Evolutionary conservation across 53 echinoderm and acorn worm genomes (phyloP), one percentile per base, ranked within the genome.

Genomic region (Antedon mediterranea): DNA sequence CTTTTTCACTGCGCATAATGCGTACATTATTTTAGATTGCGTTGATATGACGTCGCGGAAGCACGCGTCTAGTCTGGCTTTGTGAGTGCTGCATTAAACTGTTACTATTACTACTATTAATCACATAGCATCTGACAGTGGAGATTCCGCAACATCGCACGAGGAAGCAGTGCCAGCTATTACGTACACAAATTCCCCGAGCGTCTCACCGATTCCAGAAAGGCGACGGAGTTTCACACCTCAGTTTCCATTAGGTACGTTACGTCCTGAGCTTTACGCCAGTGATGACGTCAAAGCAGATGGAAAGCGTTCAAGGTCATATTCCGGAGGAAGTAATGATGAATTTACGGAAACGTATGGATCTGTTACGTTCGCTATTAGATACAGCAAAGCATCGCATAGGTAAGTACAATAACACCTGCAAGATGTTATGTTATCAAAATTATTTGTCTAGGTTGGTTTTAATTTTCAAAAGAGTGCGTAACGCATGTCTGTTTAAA

Each of bases 351-450:
- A 98, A 82, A 87, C 84, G 5, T 98, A 93, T 78, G 98, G 98
- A 34, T 93, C 88, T 29, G 82, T 93, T 43, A 84, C 87, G 29
- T 88, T 98, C 34, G 87, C 90, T 31, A 88, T 98, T 75, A 87
- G 90, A 43, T 93, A 93, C 72, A 93, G 93, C 32, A 82, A 93
- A 71, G 79, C 90, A 13, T 86, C 86, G 29, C 88, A 93, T 79
- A 93, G 86, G 93, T 93, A 31, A 82, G 37, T 37, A 37, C 37
- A 37, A n/a, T n/a, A n/a, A n/a, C n/a, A n/a, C n/a, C n/a, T n/a
- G n/a, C n/a, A n/a, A n/a, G n/a, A n/a, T n/a, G n/a, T n/a, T n/a
- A n/a, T n/a, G n/a, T n/a, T n/a, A n/a, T n/a, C n/a, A n/a, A n/a
- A n/a, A n/a, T n/a, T n/a, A n/a, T n/a, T n/a, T n/a, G n/a, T n/a